Base-by-base conservation (phyloP, 2,888 invertebrate species). In the Synergus umbraculus region DNA sequence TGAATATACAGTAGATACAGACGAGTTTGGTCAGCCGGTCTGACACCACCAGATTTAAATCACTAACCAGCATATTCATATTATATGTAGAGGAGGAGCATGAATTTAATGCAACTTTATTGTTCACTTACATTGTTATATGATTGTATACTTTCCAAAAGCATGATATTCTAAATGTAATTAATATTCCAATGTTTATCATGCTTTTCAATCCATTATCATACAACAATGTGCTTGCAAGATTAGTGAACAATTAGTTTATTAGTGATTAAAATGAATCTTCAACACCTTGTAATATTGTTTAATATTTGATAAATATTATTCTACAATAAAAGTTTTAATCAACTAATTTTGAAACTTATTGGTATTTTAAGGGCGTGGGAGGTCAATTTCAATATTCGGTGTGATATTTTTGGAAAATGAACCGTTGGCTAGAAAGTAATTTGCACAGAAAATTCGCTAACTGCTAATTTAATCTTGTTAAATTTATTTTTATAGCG, bases 41-140 rank as follows among this genome's bases (percentile, higher is more conserved):
- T 54, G 69, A 54, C 49, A 73, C 54, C 10, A 67, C 54, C n/a
- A 37, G 69, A 73, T 54, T 73, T 54, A 73, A 73, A 49, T 73
- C 69, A 73, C 69, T 54, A 37, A 41, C 69, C 54, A 73, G 67
- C 46, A 69, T 29, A 73, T 73, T 73, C 73, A 54, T 37, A 73
- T 54, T 7, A 54, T 13, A n/a, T 37, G 41, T 49, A 37, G n/a
- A 54, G 15, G 54, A 73, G n/a, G 37, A 49, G n/a, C n/a, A 54
- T 54, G 29, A 49, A 54, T 73, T 73, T 73, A 54, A 73, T 73
- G 69, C 22, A 29, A 41, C 49, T 46, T 29, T 37, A 15, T 37
- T 54, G 41, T 54, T 4, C 49, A 2, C n/a, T 22, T 0, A 60
- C 60, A 60, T 60, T 54, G 8, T 8, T 8, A 8, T n/a, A 54